Evolutionary conservation across 2,888 invertebrate species (phyloP).

Genomic region (Leptopilina myrica): DNA sequence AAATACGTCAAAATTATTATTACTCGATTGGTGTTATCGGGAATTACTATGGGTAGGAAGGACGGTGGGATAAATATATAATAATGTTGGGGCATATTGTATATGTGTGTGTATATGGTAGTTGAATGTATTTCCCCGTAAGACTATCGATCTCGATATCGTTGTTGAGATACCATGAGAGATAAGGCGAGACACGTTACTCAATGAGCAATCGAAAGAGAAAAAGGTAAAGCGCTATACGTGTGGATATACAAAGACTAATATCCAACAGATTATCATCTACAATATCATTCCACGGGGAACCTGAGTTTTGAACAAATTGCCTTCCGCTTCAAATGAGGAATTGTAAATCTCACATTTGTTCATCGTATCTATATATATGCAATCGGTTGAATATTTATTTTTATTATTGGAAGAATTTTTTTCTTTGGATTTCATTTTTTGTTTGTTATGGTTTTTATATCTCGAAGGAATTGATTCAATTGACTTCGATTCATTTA

Average conservation of each 20-base stretch:
- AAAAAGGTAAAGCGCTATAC: slow-evolving; percentile 26
- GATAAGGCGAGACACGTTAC: slow-evolving; percentile 44
- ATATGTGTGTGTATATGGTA: neutral
- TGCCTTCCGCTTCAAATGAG: slow-evolving; percentile 33
- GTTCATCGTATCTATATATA: too few species aligned
- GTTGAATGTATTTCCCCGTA: slow-evolving; percentile 44
- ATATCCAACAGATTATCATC: slow-evolving; percentile 37
- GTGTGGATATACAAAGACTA: slow-evolving; percentile 40
- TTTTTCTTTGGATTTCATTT: too few species aligned
- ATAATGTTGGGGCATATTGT: slow-evolving; percentile 11
- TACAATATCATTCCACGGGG: slow-evolving; percentile 33
- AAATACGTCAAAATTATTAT: slow-evolving; percentile 32
- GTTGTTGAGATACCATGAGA: slow-evolving; percentile 43
- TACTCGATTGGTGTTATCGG: too few species aligned
- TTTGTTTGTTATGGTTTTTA: too few species aligned
- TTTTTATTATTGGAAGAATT: too few species aligned
- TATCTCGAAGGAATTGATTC: too few species aligned
- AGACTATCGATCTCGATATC: slow-evolving; percentile 49
- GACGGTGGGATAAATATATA: slow-evolving; percentile 1
- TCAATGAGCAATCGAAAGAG: slow-evolving; percentile 41
- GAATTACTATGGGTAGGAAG: neutral
- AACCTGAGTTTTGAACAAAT: slow-evolving; percentile 25
- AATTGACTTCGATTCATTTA: too few species aligned
- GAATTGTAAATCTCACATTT: neutral
- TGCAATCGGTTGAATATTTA: too few species aligned